Percentiles rank a stretch among this genome's conserved stretches.
These are phyloP conservation scores for Aplocera efformata DNA, from an alignment of 2,888 invertebrate species.

Conservation along the genomic window DNA sequence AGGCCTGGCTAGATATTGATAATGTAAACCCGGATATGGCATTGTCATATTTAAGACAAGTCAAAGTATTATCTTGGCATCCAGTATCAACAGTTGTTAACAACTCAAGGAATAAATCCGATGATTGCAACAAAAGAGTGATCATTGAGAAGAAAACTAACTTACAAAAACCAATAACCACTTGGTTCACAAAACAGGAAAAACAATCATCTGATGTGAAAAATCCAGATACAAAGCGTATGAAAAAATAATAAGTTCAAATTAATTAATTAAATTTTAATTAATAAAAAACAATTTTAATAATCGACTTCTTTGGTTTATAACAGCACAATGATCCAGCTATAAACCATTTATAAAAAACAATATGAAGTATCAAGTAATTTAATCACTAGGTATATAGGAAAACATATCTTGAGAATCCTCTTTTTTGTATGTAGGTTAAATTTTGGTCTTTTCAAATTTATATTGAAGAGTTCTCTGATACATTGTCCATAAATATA, in stretches of 20 bases:
- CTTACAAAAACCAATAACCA: conserved; percentile 66
- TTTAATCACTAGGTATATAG: no score
- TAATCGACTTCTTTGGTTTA: conserved; percentile 10
- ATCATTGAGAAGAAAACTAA: conserved; percentile 43
- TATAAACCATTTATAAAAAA: no score
- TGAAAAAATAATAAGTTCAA: conserved; percentile 14
- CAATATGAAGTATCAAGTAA: no score
- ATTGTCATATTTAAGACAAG: conserved; percentile 77
- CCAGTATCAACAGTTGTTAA: conserved; percentile 86
- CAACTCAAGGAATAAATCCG: conserved; percentile 84
- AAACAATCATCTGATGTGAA: conserved; percentile 50
- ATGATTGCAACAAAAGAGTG: conserved; percentile 78
- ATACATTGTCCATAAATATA: no score
- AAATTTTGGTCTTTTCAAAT: no score
- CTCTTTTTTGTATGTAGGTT: no score
- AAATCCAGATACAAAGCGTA: conserved; percentile 36
- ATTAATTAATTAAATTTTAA: background rate
- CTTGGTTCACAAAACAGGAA: conserved; percentile 57
- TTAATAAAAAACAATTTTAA: no score
- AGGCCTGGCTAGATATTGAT: conserved; percentile 85
- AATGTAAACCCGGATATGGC: conserved; percentile 74
- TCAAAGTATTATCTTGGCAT: conserved; percentile 82
- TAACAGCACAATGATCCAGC: no score
- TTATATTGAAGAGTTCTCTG: no score
- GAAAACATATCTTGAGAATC: no score